Conservation (phyloP, 2,797 vertebrate genomes). For the Taenioides sp. region DNA sequence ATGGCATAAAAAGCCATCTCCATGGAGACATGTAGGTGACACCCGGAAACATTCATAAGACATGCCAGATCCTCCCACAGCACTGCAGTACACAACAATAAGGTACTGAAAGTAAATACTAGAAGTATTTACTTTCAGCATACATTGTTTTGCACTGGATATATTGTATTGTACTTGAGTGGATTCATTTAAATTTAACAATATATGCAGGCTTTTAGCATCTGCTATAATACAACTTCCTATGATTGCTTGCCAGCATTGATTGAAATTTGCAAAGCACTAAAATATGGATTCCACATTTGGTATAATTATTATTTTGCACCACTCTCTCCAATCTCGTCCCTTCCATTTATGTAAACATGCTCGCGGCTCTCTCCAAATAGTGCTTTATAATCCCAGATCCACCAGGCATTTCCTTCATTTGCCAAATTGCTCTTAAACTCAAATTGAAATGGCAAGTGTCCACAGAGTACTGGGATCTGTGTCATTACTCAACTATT, state of each 20-base stretch:
- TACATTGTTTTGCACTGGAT: not conserved
- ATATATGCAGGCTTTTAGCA: not conserved
- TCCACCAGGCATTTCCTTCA: conserved; percentile 25
- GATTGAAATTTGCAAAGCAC: not conserved
- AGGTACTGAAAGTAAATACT: no score
- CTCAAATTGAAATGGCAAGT: conserved; percentile 47
- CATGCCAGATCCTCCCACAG: no score
- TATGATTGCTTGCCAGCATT: conserved; percentile 11
- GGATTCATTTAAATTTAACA: not conserved
- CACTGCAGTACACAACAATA: no score
- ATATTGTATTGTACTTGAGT: not conserved
- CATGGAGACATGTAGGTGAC: no score
- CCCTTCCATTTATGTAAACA: conserved; percentile 18
- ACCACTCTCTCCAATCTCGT: conserved; percentile 15
- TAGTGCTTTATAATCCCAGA: conserved; percentile 22
- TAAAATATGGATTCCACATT: conserved; percentile 36
- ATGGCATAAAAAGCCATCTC: no score
- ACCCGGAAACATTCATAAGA: no score
- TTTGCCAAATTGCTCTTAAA: conserved; percentile 31
- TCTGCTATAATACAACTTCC: not conserved
- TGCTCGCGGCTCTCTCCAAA: conserved; percentile 17
- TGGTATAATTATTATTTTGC: conserved; percentile 47
- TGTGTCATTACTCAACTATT: conserved; percentile 45
- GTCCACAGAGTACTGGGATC: conserved; percentile 20
- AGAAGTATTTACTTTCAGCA: not conserved